Evolutionary conservation across 92 coral and sea anemone species (phyloP).

Genomic region (Palythoa grandis): DNA sequence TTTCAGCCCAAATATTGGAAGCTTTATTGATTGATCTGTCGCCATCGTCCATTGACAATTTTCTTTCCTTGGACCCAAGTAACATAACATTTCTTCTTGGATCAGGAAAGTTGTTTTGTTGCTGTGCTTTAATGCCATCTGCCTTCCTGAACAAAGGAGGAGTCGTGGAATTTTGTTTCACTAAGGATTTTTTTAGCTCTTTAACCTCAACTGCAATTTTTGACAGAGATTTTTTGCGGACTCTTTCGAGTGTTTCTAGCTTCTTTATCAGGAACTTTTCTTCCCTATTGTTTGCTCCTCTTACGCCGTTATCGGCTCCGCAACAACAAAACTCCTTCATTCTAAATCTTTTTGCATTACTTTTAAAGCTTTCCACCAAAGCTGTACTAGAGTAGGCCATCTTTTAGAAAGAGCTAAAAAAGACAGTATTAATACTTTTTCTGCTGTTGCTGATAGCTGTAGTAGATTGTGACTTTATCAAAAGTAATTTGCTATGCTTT

Average conservation of each 20-base stretch:
- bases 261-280: constrained; percentile 3
- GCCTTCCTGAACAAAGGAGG: not conserved
- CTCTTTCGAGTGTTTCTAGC: constrained; percentile 9
- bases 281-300: constrained; percentile 17
- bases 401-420: too few species aligned
- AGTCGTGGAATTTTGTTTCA: not conserved
- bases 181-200: not conserved
- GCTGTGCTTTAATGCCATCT: not conserved
- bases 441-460: too few species aligned
- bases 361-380: constrained; percentile 15
- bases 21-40: too few species aligned
- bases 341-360: not conserved
- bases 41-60: too few species aligned
- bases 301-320: not conserved
- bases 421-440: too few species aligned
- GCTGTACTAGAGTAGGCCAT: too few species aligned
- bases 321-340: not conserved
- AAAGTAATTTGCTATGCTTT: too few species aligned
- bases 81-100: not conserved
- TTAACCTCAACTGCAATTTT: constrained; percentile 7
- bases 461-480: too few species aligned
- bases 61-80: too few species aligned
- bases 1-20: too few species aligned
- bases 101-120: not conserved
- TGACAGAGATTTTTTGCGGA: not conserved